Evolutionary conservation across 1,140 invertebrate genomes (phyloP), one percentile per base, ranked within the genome.

Genomic region (Elysia chlorotica): DNA sequence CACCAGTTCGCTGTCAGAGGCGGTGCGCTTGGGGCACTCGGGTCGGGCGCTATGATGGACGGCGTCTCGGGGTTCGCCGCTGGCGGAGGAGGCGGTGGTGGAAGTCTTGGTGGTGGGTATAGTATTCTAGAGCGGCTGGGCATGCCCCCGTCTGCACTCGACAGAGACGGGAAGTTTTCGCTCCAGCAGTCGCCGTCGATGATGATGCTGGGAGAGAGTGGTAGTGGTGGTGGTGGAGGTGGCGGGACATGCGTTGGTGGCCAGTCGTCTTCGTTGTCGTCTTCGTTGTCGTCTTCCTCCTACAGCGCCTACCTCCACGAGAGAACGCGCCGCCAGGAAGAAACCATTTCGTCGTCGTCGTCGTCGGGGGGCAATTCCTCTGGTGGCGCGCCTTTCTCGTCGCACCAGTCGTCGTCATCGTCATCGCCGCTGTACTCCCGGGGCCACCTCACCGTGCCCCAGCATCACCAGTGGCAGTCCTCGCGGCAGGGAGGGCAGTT

Each of bases 91-190:
- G n/a, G n/a, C n/a, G n/a, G n/a, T n/a, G n/a, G n/a, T n/a, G n/a
- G n/a, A n/a, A n/a, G n/a, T n/a, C n/a, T n/a, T n/a, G n/a, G n/a
- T n/a, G n/a, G n/a, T 57, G 75, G 86, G 82, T 83, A 88, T 83
- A 80, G 88, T 85, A 81, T 90, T 86, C 80, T 89, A 82, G 82
- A 88, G 80, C 78, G 73, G 83, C 88, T 83, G 81, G 89, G 84
- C 0, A 82, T 86, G 83, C 81, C 84, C 0, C 54, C 76, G 19
- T 31, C 36, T 4, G 70, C 57, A 23, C 37, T 76, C 5, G 74
- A 76, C 37, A 31, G 38, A 5, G 33, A 31, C 30, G 56, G 68
- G 56, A 71, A 62, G 35, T 35, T 68, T 33, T 23, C 38, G 6
- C n/a, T n/a, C n/a, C n/a, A n/a, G n/a, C n/a, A n/a, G n/a, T n/a